Base-by-base conservation (phyloP, 2,113 vertebrate genomes). In the Poicephalus meyeri region DNA sequence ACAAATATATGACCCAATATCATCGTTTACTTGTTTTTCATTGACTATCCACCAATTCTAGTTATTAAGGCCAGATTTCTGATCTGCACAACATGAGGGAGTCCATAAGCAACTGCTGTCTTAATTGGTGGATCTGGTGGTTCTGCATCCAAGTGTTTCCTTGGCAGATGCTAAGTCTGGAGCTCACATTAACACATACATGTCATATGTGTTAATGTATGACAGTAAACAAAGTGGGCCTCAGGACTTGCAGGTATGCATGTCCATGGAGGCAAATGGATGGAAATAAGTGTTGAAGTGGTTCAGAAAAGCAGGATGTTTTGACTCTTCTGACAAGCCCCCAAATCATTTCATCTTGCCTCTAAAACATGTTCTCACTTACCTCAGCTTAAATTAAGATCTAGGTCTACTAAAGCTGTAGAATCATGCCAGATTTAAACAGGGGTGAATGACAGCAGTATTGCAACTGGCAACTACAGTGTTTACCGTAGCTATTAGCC, bases 81-180 rank as follows among this genome's bases (percentile, higher is more conserved):
- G 7, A 2, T 1, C 4, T 26, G 11, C 16, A 9, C 1, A 1
- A 17, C 21, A 13, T 0, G 17, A 63, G 16, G 35, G 16, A 37
- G n/a, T 17, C 88, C 64, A 37, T 0, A 3, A 44, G 52, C 55
- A 60, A n/a, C 39, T 5, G 5, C 24, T 50, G 29, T 12, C 66
- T 35, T 6, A 8, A 26, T 4, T 2, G 5, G 5, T 21, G 74
- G 13, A 26, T 31, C 13, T 2, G 4, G 21, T 3, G 19, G 69
- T 17, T 13, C 42, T 12, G 18, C 29, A 25, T 11, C 64, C 52
- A 23, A 25, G 4, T 4, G 18, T 37, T 41, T 64, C 29, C 41
- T 17, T 17, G 16, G 77, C n/a, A 60, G 46, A 23, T 2, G 1
- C 42, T 11, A 39, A 24, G 16, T 35, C 28, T 1, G 3, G 29